Base-by-base conservation (phyloP, 2,888 invertebrate species). In the Heliothis peltigera region DNA sequence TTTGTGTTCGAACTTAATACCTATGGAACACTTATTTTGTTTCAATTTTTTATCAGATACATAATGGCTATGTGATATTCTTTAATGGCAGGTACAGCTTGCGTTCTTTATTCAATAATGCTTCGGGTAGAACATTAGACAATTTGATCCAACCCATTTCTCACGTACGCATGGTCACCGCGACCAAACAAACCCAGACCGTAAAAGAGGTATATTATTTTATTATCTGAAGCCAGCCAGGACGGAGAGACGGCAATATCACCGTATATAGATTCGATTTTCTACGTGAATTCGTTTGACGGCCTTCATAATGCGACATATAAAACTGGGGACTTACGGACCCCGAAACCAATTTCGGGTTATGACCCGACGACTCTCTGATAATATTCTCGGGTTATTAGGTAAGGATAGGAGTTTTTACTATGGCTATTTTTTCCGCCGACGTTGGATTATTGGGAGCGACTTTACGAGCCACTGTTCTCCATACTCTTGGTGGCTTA, bases 251-350 rank as follows among this genome's bases (percentile, higher is more conserved):
- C 91, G 89, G 90, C 92, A 92, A 93, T 93, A 94, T 92, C 92
- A 89, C 92, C 94, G 94, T 95, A 95, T 95, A 95, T 95, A 95
- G 95, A 95, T 95, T 95, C 95, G 95, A 95, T 95, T 95, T 95
- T 95, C 95, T 95, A 95, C 94, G 95, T 95, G 95, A 95, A 95
- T 95, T 95, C 95, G 94, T 95, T 95, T 95, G 95, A 95, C 95
- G 95, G 95, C 95, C 94, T 94, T 94, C 95, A 95, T 95, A 95
- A 95, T 95, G 95, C 95, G 92, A 95, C 94, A 94, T 95, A 95
- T 95, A 95, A 95, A 95, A 95, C 95, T 93, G 93, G 95, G 93
- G 92, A 91, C 94, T 94, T 94, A 94, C 93, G 94, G 95, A 94
- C 95, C 95, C 95, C 95, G 92, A 94, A 95, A 95, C 95, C 95